These are phyloP conservation scores for Haemorhous mexicanus DNA, from an alignment of 2,113 vertebrate genomes.

Conservation along the genomic window DNA sequence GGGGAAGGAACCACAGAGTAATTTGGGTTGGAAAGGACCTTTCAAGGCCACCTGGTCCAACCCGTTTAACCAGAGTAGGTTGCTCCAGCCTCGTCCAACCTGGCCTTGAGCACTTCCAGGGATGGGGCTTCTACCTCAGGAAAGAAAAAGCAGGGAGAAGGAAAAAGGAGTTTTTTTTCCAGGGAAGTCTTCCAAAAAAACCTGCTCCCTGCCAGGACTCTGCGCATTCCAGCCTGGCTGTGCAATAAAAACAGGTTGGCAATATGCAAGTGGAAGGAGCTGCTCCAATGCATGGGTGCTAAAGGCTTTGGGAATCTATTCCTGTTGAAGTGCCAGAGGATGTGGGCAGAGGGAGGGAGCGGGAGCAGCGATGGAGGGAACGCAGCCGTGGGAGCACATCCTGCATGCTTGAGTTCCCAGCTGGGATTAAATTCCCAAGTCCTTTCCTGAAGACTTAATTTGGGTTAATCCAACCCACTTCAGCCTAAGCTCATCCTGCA, in stretches of 20 bases:
- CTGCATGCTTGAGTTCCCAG: neutral
- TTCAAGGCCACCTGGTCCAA: neutral
- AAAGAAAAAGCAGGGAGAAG: neutral
- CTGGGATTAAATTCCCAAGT: constrained; percentile 8
- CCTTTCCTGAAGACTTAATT: constrained; percentile 32
- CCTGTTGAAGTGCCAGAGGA: neutral
- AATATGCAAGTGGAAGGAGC: neutral
- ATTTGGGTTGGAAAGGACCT: neutral
- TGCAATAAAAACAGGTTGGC: neutral
- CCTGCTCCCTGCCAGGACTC: neutral
- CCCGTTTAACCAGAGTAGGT: neutral
- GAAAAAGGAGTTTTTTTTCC: neutral
- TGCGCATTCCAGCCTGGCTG: neutral
- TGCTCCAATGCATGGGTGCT: neutral
- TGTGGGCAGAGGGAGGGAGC: neutral
- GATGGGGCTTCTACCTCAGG: neutral
- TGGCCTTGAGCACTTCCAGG: neutral
- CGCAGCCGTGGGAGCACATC: neutral
- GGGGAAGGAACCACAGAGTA: neutral
- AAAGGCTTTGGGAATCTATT: constrained; percentile 7
- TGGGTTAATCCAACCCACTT: neutral
- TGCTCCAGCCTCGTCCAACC: neutral
- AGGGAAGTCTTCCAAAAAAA: neutral
- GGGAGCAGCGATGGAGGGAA: neutral
- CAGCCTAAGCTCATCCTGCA: neutral